These are phyloP conservation scores for Arion vulgaris DNA, from an alignment of 1,140 invertebrate species.

Conservation along the genomic window DNA sequence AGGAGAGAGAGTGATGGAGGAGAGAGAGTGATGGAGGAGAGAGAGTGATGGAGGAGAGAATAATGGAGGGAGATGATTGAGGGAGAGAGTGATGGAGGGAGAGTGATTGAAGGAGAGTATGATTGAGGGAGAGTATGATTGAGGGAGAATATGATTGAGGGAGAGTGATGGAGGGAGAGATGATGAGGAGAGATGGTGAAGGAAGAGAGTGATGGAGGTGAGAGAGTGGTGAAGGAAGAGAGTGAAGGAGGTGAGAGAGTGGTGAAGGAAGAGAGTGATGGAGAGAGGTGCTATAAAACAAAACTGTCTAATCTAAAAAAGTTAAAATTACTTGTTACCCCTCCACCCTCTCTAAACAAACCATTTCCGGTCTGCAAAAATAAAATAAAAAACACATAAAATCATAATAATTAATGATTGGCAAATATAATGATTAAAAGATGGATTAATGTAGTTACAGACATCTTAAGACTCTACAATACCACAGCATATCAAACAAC, in stretches of 20 bases:
- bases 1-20: neutral
- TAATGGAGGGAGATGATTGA: neutral
- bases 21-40: neutral
- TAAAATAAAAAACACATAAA: no score
- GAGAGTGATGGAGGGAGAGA: no score
- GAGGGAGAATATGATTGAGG: neutral
- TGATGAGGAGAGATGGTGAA: no score
- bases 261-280: neutral
- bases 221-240: neutral
- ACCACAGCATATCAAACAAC: no score
- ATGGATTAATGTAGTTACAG: no score
- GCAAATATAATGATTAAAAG: no score
- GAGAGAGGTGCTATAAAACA: no score
- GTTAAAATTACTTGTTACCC: no score
- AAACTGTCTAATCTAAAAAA: no score
- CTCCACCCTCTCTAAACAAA: neutral
- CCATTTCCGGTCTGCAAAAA: neutral
- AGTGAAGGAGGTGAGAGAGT: constrained; percentile 21
- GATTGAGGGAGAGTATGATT: neutral
- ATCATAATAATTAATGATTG: no score
- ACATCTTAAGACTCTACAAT: no score
- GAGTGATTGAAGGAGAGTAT: neutral
- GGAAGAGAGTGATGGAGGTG: no score
- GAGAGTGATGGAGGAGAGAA: neutral
- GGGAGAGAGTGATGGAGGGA: neutral